A percentile compares a stretch with the other conserved stretches of the same genome.
These are phyloP conservation scores for Chaenogobius annularis DNA, from an alignment of 2,113 vertebrate genomes.

Conservation along the genomic window DNA sequence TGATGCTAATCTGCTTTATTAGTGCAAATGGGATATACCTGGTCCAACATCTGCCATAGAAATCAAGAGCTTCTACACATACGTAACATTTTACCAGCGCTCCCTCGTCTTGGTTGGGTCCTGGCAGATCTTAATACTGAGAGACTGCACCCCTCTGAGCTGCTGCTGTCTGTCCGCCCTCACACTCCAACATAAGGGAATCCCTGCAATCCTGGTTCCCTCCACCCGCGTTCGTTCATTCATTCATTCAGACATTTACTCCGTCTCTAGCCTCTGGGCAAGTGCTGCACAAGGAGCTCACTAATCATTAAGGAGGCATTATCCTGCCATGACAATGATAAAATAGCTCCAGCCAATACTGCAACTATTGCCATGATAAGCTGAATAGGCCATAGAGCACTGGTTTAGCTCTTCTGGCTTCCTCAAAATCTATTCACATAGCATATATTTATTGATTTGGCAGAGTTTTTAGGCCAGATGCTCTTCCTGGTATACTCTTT, in stretches of 20 bases:
- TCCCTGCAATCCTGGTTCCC: slow-evolving; percentile 50
- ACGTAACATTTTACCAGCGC: not conserved
- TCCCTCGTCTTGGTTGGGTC: slow-evolving; percentile 13
- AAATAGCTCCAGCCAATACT: slow-evolving; percentile 40
- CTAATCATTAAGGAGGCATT: slow-evolving; percentile 40
- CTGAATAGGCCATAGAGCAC: slow-evolving; percentile 33
- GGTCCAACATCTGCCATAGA: slow-evolving; percentile 23
- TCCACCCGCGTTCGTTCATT: slow-evolving; percentile 35
- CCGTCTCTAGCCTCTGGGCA: slow-evolving; percentile 16
- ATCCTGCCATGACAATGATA: slow-evolving; percentile 38
- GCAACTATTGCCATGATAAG: slow-evolving; percentile 30
- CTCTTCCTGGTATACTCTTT: not conserved
- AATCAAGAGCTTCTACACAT: slow-evolving; percentile 23
- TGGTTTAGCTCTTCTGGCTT: not conserved
- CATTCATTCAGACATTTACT: slow-evolving; percentile 40
- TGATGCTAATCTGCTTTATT: slow-evolving; percentile 19
- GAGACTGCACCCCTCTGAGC: slow-evolving; percentile 61
- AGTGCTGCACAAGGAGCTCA: slow-evolving; percentile 23
- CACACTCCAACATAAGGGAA: slow-evolving; percentile 53
- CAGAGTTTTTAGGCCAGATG: not conserved
- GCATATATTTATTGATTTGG: not conserved
- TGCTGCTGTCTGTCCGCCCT: slow-evolving; percentile 49
- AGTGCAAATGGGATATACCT: not conserved
- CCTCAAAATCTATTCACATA: not conserved
- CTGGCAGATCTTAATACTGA: slow-evolving; percentile 49